These are phyloP conservation scores for Tanaodytes sp. DNA, from an alignment of 2,888 invertebrate genomes.

Conservation along the genomic window DNA sequence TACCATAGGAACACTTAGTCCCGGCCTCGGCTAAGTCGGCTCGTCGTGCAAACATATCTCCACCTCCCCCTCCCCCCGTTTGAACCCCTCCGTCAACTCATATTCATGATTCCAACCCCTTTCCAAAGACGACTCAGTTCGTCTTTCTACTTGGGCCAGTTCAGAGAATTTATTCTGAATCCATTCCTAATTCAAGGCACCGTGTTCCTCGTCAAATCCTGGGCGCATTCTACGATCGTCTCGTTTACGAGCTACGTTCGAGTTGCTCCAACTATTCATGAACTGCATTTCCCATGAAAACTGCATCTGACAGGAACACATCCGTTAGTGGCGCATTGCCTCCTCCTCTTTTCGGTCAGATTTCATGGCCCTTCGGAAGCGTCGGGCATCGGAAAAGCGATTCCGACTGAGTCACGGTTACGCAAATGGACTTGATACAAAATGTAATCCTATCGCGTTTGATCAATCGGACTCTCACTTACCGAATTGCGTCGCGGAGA, in stretches of 20 bases:
- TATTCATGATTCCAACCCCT: too few species aligned
- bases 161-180: constrained; percentile 57
- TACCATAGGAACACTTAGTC: constrained; percentile 66
- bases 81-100: constrained; percentile 3
- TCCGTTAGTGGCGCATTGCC: constrained; percentile 52
- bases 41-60: constrained; percentile 62
- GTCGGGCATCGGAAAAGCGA: constrained; percentile 30
- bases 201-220: constrained; percentile 51
- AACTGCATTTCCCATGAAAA: constrained; percentile 61
- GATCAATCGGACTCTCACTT: constrained; percentile 35
- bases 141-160: constrained; percentile 55
- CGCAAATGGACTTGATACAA: constrained; percentile 41
- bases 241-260: constrained; percentile 56
- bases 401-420: constrained; percentile 36
- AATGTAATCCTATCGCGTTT: constrained; percentile 34
- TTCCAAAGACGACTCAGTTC: too few species aligned
- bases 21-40: constrained; percentile 13
- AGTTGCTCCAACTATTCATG: constrained; percentile 61
- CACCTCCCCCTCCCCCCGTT: constrained; percentile 37
- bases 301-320: constrained; percentile 58
- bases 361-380: constrained; percentile 25
- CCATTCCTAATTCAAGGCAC: constrained; percentile 65
- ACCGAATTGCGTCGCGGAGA: constrained; percentile 26
- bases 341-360: constrained; percentile 49
- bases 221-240: too few species aligned